Evolutionary conservation across 2,113 vertebrate genomes (phyloP), one percentile per base, ranked within the genome.

Genomic region (Sphyrna mokarran): DNA sequence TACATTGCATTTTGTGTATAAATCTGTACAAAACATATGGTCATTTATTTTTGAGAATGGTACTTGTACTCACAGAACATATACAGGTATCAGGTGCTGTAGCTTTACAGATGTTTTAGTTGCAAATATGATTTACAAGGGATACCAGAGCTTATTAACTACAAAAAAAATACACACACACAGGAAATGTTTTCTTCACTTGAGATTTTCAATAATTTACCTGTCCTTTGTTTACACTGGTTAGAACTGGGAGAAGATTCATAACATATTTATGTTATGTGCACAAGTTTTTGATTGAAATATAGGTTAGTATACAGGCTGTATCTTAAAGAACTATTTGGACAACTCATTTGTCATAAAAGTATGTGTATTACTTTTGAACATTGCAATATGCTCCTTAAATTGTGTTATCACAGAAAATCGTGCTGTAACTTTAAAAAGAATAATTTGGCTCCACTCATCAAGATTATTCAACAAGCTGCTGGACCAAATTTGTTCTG

Each of bases 11-110:
- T 94, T 94, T 70, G 68, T 43, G 97, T 97, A 97, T 97, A 96
- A 93, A 97, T 97, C 97, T 98, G 98, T 98, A 98, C 97, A 98
- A 97, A 97, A 97, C 96, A 97, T 97, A 97, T 96, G 96, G 97
- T 97, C 97, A 96, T 96, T 97, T 96, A 16, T 69, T 94, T 94
- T 94, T 94, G 91, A 94, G 91, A 94, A 94, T 94, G 93, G 69
- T 70, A 95, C 40, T 89, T 89, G 93, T 95, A 93, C 70, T 66
- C 93, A 95, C 93, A 70, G 70, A 72, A 95, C 63, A 72, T 69
- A 66, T 72, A 93, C 89, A 93, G 61, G 40, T 72, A 95, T 95
- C 93, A 95, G 68, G 40, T 95, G 68, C 68, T 68, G 33, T 72
- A 70, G 68, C 93, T 95, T 95, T 95, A 95, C 68, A 95, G 68